A percentile compares a stretch with the other conserved stretches of the same genome.
Evolutionary conservation across 1,140 invertebrate genomes (phyloP).

Genomic region (Pteromalus puparum): DNA sequence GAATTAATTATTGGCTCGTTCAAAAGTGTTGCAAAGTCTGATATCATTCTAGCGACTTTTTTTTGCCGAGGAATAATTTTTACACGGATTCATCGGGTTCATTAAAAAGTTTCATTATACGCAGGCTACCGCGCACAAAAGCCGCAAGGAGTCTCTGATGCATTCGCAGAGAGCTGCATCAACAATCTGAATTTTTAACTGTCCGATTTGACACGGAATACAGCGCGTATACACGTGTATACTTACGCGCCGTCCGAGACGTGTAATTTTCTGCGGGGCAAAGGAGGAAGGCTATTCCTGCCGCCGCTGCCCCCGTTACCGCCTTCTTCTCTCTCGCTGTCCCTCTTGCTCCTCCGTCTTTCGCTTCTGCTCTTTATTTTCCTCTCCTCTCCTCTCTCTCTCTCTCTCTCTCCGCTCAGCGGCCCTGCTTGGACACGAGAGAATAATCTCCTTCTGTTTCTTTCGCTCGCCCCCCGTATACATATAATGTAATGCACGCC

Average conservation of each 20-base stretch:
- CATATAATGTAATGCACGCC: neutral
- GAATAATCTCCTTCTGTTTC: constrained; percentile 50
- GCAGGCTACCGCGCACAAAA: constrained; percentile 6
- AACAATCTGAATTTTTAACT: constrained; percentile 10
- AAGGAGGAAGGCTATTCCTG: constrained; percentile 27
- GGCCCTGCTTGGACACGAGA: constrained; percentile 22
- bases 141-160: neutral
- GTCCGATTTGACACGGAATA: constrained; percentile 27
- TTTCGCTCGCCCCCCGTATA: constrained; percentile 12
- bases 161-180: neutral
- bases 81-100: neutral
- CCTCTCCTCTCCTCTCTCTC: no score
- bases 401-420: no score
- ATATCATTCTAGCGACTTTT: no score
- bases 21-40: neutral
- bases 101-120: neutral
- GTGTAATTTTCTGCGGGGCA: constrained; percentile 32
- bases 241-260: constrained; percentile 1
- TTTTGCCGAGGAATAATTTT: no score
- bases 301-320: constrained; percentile 31
- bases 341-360: neutral
- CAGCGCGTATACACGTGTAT: neutral
- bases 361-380: constrained; percentile 4
- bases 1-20: neutral
- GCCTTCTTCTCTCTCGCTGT: constrained; percentile 10